Evolutionary conservation across 2,113 vertebrate species (phyloP).

Genomic region (Paramormyrops kingsleyae): DNA sequence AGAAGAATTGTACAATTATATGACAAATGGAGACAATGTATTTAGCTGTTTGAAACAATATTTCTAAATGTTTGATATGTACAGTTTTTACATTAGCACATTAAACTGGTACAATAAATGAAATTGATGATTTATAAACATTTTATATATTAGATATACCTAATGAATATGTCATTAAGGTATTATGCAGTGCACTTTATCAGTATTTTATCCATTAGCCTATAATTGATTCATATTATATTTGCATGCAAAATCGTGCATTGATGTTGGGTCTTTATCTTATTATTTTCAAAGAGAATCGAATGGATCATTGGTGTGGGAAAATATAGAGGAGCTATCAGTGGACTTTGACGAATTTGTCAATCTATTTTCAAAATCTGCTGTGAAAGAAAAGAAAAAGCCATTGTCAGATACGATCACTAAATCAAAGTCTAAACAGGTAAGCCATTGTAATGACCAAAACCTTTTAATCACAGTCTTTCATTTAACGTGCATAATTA

Average conservation of each 20-base stretch:
- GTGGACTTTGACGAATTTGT: slow-evolving; percentile 92
- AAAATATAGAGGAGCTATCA: slow-evolving; percentile 85
- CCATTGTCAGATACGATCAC: slow-evolving; percentile 94
- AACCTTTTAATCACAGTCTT: background rate
- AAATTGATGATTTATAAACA: background rate
- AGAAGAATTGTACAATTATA: background rate
- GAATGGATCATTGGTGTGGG: slow-evolving; percentile 79
- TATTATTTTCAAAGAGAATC: slow-evolving; percentile 57
- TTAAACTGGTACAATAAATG: background rate
- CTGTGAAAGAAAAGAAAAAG: slow-evolving; percentile 93
- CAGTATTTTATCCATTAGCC: background rate
- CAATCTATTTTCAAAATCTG: slow-evolving; percentile 88
- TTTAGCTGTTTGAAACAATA: background rate
- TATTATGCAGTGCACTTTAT: background rate
- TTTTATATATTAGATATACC: background rate
- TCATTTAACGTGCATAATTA: background rate
- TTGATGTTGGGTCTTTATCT: background rate
- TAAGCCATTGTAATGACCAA: slow-evolving; percentile 44
- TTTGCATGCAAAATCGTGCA: background rate
- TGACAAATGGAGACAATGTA: background rate
- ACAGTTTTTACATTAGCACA: background rate
- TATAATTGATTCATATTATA: background rate
- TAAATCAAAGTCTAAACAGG: slow-evolving; percentile 92
- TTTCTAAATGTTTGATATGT: background rate
- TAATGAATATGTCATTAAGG: background rate